Evolutionary conservation across 1,140 invertebrate genomes (phyloP), one percentile per base, ranked within the genome.

Genomic region (Lepidotrigona ventralis): DNA sequence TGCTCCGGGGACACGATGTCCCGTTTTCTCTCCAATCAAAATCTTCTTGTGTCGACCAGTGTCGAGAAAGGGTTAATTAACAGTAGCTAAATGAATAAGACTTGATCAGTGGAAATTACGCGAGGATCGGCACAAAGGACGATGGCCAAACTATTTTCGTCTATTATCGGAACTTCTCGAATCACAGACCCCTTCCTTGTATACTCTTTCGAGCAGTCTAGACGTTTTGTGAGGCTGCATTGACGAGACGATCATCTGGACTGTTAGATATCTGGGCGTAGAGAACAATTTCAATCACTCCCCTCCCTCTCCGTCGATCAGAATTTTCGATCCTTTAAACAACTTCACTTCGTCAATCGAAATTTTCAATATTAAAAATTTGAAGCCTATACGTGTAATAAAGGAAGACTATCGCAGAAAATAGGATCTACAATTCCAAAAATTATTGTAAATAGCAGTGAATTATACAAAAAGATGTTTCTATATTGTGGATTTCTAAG

Each of bases 71-170:
- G 63, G 86, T 92, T 91, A 90, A 92, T 92, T 91, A 90, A 89
- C 87, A 82, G 79, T 77, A 77, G 88, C 85, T 86, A 90, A 91
- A 90, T 92, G 90, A 93, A 92, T 93, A 91, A 91, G 88, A 86
- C 87, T 88, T 93, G 92, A 92, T 93, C 90, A 93, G 87, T 91
- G 78, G 85, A 92, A 92, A 91, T 92, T 91, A 82, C 88, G 86
- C 86, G 75, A 84, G 66, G 77, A 56, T 53, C 64, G 29, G 46
- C n/a, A 76, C 69, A 54, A 64, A 86, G 85, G 86, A 66, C 86
- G 86, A 90, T 85, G 88, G 77, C 74, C 86, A 79, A 92, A 90
- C 90, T 90, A 91, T 91, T 92, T 92, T 91, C 90, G 83, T 85
- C 83, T 86, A 90, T 88, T 86, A 80, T 66, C 71, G 60, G 60